phyloP scores from a whole-genome alignment of 2,888 invertebrate species.

The Lasioglossum leucozonium region DNA sequence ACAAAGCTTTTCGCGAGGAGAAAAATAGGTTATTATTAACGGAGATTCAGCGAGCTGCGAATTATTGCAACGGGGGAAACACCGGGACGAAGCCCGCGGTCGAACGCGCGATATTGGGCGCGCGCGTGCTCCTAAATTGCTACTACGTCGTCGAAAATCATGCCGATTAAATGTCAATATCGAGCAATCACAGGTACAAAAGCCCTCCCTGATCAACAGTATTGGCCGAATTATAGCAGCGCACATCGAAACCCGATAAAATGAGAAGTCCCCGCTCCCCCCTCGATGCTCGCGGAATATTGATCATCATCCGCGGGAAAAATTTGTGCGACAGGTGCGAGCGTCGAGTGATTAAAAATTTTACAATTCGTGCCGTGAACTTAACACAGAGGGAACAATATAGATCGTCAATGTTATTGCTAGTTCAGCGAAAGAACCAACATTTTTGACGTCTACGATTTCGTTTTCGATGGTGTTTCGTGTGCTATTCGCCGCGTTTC shows the following conservation, averaged over 20 bases:
- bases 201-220: conserved; percentile 10
- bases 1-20: background rate
- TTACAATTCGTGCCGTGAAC: background rate
- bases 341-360: background rate
- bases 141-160: conserved; percentile 4
- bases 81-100: background rate
- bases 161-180: conserved; percentile 14
- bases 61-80: background rate
- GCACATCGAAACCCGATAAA: background rate
- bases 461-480: background rate
- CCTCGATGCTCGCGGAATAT: background rate
- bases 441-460: background rate
- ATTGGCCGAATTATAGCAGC: conserved; percentile 11
- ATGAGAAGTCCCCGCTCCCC: too few relatives aligned
- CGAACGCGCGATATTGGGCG: background rate
- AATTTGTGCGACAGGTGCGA: background rate
- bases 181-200: conserved; percentile 7
- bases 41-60: background rate
- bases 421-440: background rate
- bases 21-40: background rate
- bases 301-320: background rate
- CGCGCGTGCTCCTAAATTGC: background rate
- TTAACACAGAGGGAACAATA: background rate
- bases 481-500: background rate
- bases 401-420: background rate